Evolutionary conservation across 1,140 invertebrate species (phyloP), one percentile per base, ranked within the genome.

Genomic region (Drosophila arizonae): DNA sequence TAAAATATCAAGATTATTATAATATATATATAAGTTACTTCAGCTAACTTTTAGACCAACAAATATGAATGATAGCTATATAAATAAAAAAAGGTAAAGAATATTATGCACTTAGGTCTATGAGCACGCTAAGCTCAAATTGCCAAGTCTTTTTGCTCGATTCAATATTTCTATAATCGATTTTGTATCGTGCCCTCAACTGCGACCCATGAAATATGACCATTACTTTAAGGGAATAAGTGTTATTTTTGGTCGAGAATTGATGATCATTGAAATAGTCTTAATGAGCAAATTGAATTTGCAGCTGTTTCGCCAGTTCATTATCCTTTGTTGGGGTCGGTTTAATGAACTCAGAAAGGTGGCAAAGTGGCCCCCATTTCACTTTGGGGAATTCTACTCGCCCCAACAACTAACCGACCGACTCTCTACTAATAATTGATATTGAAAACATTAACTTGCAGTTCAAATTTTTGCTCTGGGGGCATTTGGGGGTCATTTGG

Each of bases 311-410:
- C 24, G 41, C 30, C 15, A 79, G 82, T 87, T 87, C 84, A 87
- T 82, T 87, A 87, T 87, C 84, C 84, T 65, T 79, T 67, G 50
- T 55, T 58, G 67, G 15, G 55, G 52, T 66, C 58, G 72, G 82
- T 86, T 87, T 86, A 82, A 87, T 86, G 84, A 86, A 86, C 82
- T 81, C 63, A 36, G 41, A 72, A 71, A 87, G 82, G 82, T 82
- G 79, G 76, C 79, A 85, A 80, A 77, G 77, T 77, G 77, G 76
- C 56, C 67, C 45, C 61, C 75, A 71, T 82, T 77, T 61, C 51
- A 45, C 45, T 45, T 43, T 33, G 46, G 55, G 41, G 26, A n/a
- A 11, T 50, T n/a, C 46, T 28, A 11, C 43, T 33, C 39, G 9
- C 15, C 51, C 33, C 13, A 9, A 24, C 3, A 21, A 2, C 33